Evolutionary conservation across 2,888 invertebrate species (phyloP), one percentile per base, ranked within the genome.

Genomic region (Pollenia amentaria): DNA sequence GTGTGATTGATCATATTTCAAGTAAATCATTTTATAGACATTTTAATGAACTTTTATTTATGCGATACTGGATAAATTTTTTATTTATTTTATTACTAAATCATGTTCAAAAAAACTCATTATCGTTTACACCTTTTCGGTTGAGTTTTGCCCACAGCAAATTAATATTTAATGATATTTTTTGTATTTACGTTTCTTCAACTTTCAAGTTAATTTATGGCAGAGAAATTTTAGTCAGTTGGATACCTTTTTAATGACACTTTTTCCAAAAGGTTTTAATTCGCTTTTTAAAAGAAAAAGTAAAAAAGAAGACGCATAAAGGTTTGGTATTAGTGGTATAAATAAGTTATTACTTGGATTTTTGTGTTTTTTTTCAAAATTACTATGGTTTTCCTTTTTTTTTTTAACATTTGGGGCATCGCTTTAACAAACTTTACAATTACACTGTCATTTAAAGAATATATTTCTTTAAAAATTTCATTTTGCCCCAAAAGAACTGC

Each of bases 101-200:
- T 57, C 29, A 69, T 48, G 57, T 2, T 14, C 9, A 14, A 46
- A 57, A 29, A 57, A 57, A 40, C 65, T 77, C 65, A 77, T 77
- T 55, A 67, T 29, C 38, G 57, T 67, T 67, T 48, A 67, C 77
- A 78, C 77, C 46, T 76, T 76, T 65, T 44, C 16, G 21, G 21
- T 55, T 55, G 40, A 9, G 18, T n/a, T 60, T 16, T 40, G 73
- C 73, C 48, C 38, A 9, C 29, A 62, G 60, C 48, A 53, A 42
- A 42, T 14, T n/a, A 12, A 18, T 40, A 42, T 42, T 42, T 42
- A 10, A 53, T 55, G 14, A 29, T 51, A n/a, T 51, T 51, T 51
- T 51, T 70, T 70, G 16, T 18, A 2, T 70, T 70, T 14, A n/a
- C 10, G n/a, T 57, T 21, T 16, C 12, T 51, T 51, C 51, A 11